Base-by-base conservation (phyloP, 2,888 invertebrate genomes). In the Sycophila texana region DNA sequence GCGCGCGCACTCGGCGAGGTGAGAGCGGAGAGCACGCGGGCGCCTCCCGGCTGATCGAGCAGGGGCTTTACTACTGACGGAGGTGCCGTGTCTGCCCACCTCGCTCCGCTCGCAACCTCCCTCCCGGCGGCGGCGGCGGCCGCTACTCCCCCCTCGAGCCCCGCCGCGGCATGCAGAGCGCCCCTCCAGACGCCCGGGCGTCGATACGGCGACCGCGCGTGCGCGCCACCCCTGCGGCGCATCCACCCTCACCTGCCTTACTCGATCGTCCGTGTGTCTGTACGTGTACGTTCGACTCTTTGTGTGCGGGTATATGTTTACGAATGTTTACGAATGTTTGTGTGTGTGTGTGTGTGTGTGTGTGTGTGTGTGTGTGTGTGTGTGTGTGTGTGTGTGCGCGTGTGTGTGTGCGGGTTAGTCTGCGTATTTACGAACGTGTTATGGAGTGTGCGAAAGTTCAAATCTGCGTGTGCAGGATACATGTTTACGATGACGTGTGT, bases 141-240 rank as follows among this genome's bases (percentile, higher is more conserved):
- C 20, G 53, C 63, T 47, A 49, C 51, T 51, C 14, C 75, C 67
- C 65, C 53, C 49, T 7, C 57, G 51, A n/a, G 47, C 47, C 26
- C n/a, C 60, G 1, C 18, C 26, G 47, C 39, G 10, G 30, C 30
- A 30, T 4, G 5, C 30, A 7, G 13, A 18, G n/a, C 65, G 53
- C 72, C 74, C 72, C 77, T 10, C 39, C 39, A 67, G 75, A 63
- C 81, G 86, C 87, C 89, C 88, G 89, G 90, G 89, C 87, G 87
- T 88, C 88, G 89, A 88, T 87, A 88, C 84, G 57, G 82, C 82
- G 82, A 86, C 83, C 85, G 87, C 90, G 90, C 90, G 85, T 86
- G 90, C 90, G 90, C 90, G 87, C 85, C 86, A 84, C 87, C 88
- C 88, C 87, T 85, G 83, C 58, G 58, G 70, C 77, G 68, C 72